These are phyloP conservation scores for Meta bourneti DNA, from an alignment of 2,888 invertebrate genomes.

Conservation along the genomic window DNA sequence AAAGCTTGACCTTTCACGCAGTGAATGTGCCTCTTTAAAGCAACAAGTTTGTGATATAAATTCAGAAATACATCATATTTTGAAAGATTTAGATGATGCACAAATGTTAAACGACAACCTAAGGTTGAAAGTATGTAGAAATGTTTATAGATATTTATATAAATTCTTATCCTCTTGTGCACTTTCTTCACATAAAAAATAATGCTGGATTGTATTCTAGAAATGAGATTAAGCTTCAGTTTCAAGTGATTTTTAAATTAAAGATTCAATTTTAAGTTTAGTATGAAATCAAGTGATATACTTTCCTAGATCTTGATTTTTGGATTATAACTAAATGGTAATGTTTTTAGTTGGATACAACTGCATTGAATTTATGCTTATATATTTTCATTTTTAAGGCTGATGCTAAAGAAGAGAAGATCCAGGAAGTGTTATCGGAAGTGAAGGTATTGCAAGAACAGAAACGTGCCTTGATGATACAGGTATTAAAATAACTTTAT, in stretches of 20 bases:
- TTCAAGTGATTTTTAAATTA: too few species aligned
- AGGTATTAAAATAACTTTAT: constrained; percentile 15
- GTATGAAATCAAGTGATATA: too few species aligned
- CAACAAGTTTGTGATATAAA: constrained; percentile 39
- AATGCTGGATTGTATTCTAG: too few species aligned
- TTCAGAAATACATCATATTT: constrained; percentile 12
- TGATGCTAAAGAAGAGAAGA: constrained; percentile 49
- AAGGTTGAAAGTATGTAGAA: constrained; percentile 44
- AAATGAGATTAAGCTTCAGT: too few species aligned
- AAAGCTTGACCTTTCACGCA: constrained; percentile 60
- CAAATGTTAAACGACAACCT: constrained; percentile 61
- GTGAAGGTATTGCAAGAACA: constrained; percentile 61
- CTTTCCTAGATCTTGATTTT: too few species aligned
- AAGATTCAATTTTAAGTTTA: too few species aligned
- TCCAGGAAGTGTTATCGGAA: constrained; percentile 49
- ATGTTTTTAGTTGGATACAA: neutral
- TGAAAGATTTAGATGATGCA: constrained; percentile 51
- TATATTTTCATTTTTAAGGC: constrained; percentile 12
- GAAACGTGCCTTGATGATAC: constrained; percentile 62
- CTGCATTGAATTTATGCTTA: neutral
- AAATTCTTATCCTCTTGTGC: neutral
- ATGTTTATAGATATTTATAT: too few species aligned
- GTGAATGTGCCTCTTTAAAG: constrained; percentile 45
- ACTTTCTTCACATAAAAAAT: too few species aligned
- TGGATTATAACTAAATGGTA: too few species aligned